Percentiles rank a stretch among this genome's conserved stretches.
Evolutionary conservation across 1,140 invertebrate species (phyloP).

Genomic region (Ips nitidus): DNA sequence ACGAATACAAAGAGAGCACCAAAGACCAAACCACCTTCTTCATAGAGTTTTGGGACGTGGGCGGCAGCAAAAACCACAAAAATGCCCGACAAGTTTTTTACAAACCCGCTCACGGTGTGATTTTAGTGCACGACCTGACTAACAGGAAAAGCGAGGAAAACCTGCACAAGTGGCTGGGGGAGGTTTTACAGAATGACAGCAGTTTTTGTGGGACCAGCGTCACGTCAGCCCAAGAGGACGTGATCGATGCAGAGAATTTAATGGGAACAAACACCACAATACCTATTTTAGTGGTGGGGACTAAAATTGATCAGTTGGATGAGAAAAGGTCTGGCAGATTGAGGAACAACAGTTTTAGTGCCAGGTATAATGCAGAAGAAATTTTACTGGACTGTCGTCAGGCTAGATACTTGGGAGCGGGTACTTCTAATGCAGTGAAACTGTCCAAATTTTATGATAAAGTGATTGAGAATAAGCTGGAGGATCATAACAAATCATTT

Average conservation of each 20-base stretch:
- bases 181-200: conserved; percentile 80
- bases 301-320: conserved; percentile 84
- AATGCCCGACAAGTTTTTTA: conserved; percentile 93
- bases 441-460: conserved; percentile 93
- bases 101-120: conserved; percentile 83
- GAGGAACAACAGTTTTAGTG: conserved; percentile 60
- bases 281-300: conserved; percentile 91
- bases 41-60: conserved; percentile 95
- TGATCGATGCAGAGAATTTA: conserved; percentile 87
- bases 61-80: conserved; percentile 88
- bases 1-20: conserved; percentile 94
- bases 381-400: conserved; percentile 85
- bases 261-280: conserved; percentile 75
- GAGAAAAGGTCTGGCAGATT: conserved; percentile 65
- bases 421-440: conserved; percentile 89
- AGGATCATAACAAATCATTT: conserved; percentile 37
- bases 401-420: conserved; percentile 82
- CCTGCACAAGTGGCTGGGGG: conserved; percentile 88
- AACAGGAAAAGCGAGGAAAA: conserved; percentile 95
- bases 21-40: conserved; percentile 89
- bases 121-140: conserved; percentile 91
- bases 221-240: conserved; percentile 59
- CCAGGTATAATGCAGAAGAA: conserved; percentile 92
- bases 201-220: neutral
- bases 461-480: conserved; percentile 56